Conservation (phyloP, 2,113 vertebrate species). For the Dipodomys ordii region DNA sequence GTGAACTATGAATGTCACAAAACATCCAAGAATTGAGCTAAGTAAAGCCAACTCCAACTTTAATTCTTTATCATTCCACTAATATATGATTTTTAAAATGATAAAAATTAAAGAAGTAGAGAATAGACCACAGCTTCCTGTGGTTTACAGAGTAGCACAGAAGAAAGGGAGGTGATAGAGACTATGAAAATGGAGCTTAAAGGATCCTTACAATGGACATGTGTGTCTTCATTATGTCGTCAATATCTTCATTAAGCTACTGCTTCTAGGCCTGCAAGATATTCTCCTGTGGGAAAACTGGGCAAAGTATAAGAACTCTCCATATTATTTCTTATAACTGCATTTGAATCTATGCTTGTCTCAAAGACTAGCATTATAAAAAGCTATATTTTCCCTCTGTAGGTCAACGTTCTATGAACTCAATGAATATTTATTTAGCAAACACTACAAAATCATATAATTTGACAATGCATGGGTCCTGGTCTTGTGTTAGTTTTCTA, state of each 20-base stretch:
- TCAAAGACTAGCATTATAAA: background rate
- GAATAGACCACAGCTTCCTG: background rate
- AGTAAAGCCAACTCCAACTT: background rate
- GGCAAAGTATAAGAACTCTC: background rate
- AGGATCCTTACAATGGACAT: background rate
- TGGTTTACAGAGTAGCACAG: background rate
- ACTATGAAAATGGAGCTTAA: background rate
- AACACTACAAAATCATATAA: no score
- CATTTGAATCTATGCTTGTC: background rate
- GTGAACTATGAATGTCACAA: background rate
- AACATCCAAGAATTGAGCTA: background rate
- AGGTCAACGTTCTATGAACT: background rate
- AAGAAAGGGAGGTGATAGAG: background rate
- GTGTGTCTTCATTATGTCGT: background rate
- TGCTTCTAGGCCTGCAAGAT: background rate
- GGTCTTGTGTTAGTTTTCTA: no score
- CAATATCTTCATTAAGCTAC: background rate
- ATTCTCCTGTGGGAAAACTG: background rate
- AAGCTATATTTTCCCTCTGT: background rate
- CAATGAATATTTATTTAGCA: background rate
- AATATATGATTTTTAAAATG: background rate
- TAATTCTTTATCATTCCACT: background rate
- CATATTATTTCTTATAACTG: background rate
- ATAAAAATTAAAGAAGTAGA: background rate
- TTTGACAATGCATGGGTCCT: no score